Evolutionary conservation across 2,113 vertebrate species (phyloP).

Genomic region (Leucopternis melanops): DNA sequence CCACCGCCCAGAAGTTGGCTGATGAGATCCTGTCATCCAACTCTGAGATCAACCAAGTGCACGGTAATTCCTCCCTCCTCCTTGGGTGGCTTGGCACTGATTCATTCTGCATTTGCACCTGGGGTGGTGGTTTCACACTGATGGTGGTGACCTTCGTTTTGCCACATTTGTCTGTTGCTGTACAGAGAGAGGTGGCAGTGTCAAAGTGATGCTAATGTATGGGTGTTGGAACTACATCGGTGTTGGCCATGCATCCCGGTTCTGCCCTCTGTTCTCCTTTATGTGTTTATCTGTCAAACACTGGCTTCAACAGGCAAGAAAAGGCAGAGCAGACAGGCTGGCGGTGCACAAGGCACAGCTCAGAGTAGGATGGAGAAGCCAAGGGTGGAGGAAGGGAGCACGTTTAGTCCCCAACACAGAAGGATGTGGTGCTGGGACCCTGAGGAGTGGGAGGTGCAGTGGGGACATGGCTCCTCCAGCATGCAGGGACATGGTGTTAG

Average conservation of each 20-base stretch:
- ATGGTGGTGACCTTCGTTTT: background rate
- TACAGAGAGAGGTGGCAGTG: background rate
- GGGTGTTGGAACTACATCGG: background rate
- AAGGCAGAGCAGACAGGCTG: background rate
- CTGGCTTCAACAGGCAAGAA: background rate
- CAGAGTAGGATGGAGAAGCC: background rate
- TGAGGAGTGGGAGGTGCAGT: accelerated
- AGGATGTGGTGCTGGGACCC: background rate
- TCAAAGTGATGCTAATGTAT: background rate
- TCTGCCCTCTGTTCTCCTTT: background rate
- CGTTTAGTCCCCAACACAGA: accelerated
- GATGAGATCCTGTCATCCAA: conserved; percentile 99
- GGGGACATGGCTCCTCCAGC: background rate
- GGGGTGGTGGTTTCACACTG: background rate
- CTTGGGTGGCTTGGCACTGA: background rate
- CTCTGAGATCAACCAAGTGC: conserved; percentile 98
- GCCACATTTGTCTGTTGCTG: background rate
- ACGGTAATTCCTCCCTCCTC: conserved; percentile 74
- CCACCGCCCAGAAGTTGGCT: conserved; percentile 95
- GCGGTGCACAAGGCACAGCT: background rate
- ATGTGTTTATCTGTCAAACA: background rate
- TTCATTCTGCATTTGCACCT: background rate
- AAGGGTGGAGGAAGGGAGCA: background rate
- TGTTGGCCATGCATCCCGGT: accelerated
- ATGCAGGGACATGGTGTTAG: accelerated